Conservation (phyloP, 1,140 invertebrate genomes). For the Trichoplusia ni region DNA sequence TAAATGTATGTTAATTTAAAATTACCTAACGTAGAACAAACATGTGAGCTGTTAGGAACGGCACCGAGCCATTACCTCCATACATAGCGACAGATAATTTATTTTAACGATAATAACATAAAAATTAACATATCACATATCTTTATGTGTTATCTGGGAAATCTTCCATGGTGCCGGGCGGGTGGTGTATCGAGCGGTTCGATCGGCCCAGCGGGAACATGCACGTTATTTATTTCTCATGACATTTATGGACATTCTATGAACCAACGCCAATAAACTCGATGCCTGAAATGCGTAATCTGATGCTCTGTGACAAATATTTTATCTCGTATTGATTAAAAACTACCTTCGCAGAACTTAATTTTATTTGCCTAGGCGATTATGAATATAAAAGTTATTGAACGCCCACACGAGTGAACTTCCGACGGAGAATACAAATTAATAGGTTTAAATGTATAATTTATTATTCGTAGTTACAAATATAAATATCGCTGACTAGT, state of each 20-base stretch:
- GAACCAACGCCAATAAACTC: slow-evolving; percentile 59
- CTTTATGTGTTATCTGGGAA: slow-evolving; percentile 48
- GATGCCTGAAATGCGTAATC: slow-evolving; percentile 55
- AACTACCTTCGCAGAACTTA: slow-evolving; percentile 40
- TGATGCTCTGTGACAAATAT: slow-evolving; percentile 47
- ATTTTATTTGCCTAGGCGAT: slow-evolving; percentile 37
- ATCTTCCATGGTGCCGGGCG: slow-evolving; percentile 32
- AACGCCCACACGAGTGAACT: slow-evolving; percentile 6
- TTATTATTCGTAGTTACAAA: no score
- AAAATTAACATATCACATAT: slow-evolving; percentile 65
- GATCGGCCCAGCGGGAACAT: slow-evolving; percentile 36
- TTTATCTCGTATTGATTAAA: slow-evolving; percentile 43
- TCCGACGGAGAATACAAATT: neutral
- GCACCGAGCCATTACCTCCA: slow-evolving; percentile 12
- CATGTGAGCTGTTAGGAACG: slow-evolving; percentile 15
- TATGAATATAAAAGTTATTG: slow-evolving; percentile 22
- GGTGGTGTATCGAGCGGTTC: slow-evolving; percentile 34
- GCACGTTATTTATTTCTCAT: slow-evolving; percentile 63
- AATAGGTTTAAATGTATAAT: neutral
- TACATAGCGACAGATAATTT: slow-evolving; percentile 37
- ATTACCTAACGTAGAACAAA: slow-evolving; percentile 32
- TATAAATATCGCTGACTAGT: no score
- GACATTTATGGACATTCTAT: slow-evolving; percentile 73
- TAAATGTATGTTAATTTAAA: slow-evolving; percentile 5
- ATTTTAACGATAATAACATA: slow-evolving; percentile 41